These are phyloP conservation scores for Helicolenus hilgendorfi DNA, from an alignment of 2,797 vertebrate genomes.

Conservation along the genomic window DNA sequence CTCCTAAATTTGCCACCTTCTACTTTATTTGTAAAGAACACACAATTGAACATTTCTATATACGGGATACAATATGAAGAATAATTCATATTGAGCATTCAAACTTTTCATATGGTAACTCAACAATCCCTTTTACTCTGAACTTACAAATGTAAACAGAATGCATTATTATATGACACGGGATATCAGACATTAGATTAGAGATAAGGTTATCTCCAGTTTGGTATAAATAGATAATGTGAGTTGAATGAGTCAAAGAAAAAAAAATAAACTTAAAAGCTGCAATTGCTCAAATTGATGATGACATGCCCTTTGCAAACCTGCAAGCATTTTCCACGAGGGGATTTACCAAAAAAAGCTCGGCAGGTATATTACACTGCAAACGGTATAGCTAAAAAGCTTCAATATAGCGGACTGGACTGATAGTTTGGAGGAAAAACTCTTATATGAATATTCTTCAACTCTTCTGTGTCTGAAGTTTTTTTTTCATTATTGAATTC, in stretches of 20 bases:
- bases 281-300: slow-evolving; percentile 8
- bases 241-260: neutral
- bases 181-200: neutral
- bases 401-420: neutral
- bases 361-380: neutral
- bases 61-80: neutral
- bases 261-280: neutral
- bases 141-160: neutral
- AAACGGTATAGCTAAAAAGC: neutral
- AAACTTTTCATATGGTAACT: neutral
- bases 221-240: neutral
- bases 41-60: neutral
- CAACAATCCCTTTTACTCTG: neutral
- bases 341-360: neutral
- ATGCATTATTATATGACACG: neutral
- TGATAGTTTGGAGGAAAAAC: neutral
- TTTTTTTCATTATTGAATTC: neutral
- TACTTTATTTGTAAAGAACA: neutral
- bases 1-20: neutral
- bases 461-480: neutral
- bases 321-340: neutral
- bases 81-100: neutral
- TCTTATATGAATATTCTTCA: neutral
- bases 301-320: slow-evolving; percentile 39
- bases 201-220: neutral